phyloP scores from a whole-genome alignment of 2,113 vertebrate genomes.

The Phyllopteryx taeniolatus region DNA sequence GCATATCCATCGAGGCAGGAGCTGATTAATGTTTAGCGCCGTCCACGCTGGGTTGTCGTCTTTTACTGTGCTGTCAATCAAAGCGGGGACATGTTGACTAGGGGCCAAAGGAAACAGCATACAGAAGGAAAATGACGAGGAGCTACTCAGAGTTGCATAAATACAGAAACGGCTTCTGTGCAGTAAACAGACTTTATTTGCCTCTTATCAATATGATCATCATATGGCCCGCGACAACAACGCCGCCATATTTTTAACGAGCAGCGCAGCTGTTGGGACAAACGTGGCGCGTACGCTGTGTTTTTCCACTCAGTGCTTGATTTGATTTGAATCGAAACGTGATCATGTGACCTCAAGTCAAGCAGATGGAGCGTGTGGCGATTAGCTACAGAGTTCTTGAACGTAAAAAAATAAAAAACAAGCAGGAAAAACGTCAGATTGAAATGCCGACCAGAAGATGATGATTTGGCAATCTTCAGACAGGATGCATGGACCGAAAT shows the following conservation, averaged over 20 bases:
- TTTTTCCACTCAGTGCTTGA: not conserved
- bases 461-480: too few relatives aligned
- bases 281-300: not conserved
- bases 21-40: too few relatives aligned
- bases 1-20: too few relatives aligned
- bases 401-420: too few relatives aligned
- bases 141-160: not conserved
- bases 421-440: too few relatives aligned
- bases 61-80: too few relatives aligned
- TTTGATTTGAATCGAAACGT: not conserved
- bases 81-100: too few relatives aligned
- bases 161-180: conserved; percentile 1
- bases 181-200: not conserved
- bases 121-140: not conserved
- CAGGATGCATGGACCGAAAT: too few relatives aligned
- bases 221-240: not conserved
- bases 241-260: not conserved
- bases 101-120: too few relatives aligned
- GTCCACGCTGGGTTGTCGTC: too few relatives aligned
- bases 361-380: not conserved
- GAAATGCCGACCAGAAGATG: too few relatives aligned
- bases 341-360: not conserved
- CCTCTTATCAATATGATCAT: not conserved
- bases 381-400: too few relatives aligned
- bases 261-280: not conserved